Evolutionary conservation across 2,113 vertebrate species (phyloP).

Genomic region (Bubo bubo): DNA sequence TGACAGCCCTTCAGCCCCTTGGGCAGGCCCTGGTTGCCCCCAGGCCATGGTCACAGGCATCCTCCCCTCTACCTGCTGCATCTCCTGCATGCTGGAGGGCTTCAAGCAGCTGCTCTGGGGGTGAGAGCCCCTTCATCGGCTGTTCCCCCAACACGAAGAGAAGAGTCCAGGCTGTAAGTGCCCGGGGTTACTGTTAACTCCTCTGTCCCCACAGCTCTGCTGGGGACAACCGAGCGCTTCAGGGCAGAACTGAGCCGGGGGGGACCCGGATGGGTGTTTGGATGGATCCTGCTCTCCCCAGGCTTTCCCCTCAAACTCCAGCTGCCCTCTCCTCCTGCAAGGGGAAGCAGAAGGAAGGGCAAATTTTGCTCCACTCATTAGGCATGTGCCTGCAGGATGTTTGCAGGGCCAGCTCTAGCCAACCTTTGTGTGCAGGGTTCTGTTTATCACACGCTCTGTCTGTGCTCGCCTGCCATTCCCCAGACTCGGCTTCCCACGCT

Average conservation of each 20-base stretch:
- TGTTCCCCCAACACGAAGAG: not conserved
- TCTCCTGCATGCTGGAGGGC: not conserved
- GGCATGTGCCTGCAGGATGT: not conserved
- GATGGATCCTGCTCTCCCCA: not conserved
- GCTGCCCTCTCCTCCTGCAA: not conserved
- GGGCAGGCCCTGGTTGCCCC: not conserved
- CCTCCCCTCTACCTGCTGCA: accelerated
- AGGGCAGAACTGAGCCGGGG: not conserved
- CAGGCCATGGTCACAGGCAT: accelerated
- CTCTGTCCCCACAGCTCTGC: not conserved
- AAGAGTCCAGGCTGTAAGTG: not conserved
- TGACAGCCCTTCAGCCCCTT: not conserved
- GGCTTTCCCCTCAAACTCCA: not conserved
- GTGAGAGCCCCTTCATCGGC: not conserved
- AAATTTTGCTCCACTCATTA: accelerated
- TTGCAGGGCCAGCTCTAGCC: not conserved
- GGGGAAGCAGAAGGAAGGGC: not conserved
- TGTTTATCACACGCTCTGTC: accelerated
- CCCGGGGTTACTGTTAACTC: accelerated
- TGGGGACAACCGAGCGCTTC: accelerated
- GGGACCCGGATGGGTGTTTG: accelerated
- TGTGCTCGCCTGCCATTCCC: accelerated
- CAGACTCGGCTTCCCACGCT: accelerated
- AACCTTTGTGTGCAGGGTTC: accelerated
- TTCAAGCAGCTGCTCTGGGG: not conserved